Percentiles rank a stretch among this genome's conserved stretches.
Evolutionary conservation across 1,140 invertebrate species (phyloP).

Genomic region (Leptinotarsa texana): DNA sequence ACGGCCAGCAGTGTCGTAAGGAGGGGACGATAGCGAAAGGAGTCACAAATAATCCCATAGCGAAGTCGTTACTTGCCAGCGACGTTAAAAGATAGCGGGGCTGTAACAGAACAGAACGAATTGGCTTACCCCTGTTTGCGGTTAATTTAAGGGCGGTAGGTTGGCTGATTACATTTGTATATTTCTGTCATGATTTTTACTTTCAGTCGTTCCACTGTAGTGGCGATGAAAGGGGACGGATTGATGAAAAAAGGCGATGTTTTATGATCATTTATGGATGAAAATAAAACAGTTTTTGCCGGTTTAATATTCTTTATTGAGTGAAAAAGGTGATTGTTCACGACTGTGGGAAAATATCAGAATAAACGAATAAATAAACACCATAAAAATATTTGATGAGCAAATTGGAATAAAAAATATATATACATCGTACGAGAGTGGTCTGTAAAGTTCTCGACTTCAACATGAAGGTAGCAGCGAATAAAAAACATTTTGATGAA

Average conservation of each 20-base stretch:
- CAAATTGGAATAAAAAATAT: no score
- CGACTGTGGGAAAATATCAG: no score
- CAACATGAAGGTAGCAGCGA: no score
- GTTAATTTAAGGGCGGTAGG: conserved; percentile 15
- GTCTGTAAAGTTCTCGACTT: no score
- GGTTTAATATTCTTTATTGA: no score
- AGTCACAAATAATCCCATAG: conserved; percentile 80
- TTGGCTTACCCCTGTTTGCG: conserved; percentile 11
- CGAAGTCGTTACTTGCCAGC: conserved; percentile 80
- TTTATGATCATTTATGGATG: no score
- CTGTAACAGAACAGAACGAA: conserved; percentile 60
- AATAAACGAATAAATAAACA: neutral
- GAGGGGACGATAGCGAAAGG: conserved; percentile 80
- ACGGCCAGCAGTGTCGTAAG: conserved; percentile 84
- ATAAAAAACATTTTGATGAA: no score
- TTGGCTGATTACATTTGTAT: conserved; percentile 24
- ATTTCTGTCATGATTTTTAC: conserved; percentile 10
- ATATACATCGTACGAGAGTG: no score
- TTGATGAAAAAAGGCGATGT: no score
- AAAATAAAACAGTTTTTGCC: no score
- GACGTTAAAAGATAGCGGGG: conserved; percentile 82
- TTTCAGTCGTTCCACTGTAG: neutral
- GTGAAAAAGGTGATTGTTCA: no score
- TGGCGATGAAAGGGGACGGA: neutral
- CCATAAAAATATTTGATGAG: neutral